These are phyloP conservation scores for Larimichthys crocea DNA, from an alignment of 2,113 vertebrate genomes.

Conservation along the genomic window DNA sequence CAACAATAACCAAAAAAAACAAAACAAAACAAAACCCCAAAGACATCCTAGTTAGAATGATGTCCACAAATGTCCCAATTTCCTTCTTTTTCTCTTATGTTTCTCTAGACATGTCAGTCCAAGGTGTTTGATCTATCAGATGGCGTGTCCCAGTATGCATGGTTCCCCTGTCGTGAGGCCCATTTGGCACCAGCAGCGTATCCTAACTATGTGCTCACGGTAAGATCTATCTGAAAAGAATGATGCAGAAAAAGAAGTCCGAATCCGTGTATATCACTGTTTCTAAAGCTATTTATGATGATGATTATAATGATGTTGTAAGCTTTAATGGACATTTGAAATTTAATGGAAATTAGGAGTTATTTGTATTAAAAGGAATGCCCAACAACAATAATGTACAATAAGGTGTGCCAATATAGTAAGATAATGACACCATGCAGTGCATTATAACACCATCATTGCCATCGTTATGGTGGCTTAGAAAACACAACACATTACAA, in stretches of 20 bases:
- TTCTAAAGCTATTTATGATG: neutral
- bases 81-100: neutral
- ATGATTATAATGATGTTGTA: too few relatives aligned
- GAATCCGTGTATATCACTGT: too few relatives aligned
- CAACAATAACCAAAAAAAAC: too few relatives aligned
- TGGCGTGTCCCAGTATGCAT: slow-evolving; percentile 93
- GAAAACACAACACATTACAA: neutral
- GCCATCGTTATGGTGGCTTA: neutral
- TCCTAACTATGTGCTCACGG: slow-evolving; percentile 92
- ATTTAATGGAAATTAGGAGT: neutral
- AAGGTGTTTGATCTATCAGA: slow-evolving; percentile 94
- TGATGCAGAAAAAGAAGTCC: neutral
- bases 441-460: neutral
- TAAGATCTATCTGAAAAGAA: slow-evolving; percentile 70
- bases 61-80: neutral
- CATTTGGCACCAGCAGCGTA: slow-evolving; percentile 81
- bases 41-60: neutral
- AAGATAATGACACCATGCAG: neutral
- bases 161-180: slow-evolving; percentile 93
- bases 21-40: neutral
- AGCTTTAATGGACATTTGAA: too few relatives aligned
- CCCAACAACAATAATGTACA: neutral
- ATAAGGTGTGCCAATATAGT: neutral
- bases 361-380: neutral
- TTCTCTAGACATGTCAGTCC: slow-evolving; percentile 90